These are phyloP conservation scores for Champsocephalus esox DNA, from an alignment of 2,797 vertebrate genomes.

Conservation along the genomic window DNA sequence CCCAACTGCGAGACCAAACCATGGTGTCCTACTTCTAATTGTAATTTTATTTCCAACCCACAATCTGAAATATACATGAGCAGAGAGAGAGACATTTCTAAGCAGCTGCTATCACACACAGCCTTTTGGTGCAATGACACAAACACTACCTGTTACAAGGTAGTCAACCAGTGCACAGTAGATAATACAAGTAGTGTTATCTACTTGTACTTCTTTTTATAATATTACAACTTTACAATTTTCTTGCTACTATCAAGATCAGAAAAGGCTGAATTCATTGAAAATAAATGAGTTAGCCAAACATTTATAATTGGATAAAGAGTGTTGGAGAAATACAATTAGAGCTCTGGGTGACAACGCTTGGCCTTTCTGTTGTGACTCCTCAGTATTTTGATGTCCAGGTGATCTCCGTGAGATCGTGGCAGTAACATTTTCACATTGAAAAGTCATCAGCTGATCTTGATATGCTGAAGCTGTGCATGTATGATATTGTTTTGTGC, in stretches of 20 bases:
- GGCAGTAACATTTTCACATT: conserved; percentile 93
- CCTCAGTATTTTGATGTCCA: conserved; percentile 76
- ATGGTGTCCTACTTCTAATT: conserved; percentile 61
- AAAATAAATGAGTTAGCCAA: conserved; percentile 26
- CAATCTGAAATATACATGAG: conserved; percentile 70
- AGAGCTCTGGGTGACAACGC: conserved; percentile 71
- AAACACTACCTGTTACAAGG: conserved; percentile 75
- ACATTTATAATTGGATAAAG: conserved; percentile 33
- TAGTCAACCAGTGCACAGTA: conserved; percentile 49
- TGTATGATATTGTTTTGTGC: conserved; percentile 88
- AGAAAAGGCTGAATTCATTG: conserved; percentile 37
- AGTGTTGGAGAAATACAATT: conserved; percentile 14
- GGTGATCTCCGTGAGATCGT: conserved; percentile 93
- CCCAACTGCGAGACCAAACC: conserved; percentile 47
- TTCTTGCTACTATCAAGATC: conserved; percentile 44
- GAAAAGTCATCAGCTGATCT: conserved; percentile 92
- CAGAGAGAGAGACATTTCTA: conserved; percentile 50
- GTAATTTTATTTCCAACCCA: conserved; percentile 61
- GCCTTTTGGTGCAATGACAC: conserved; percentile 65
- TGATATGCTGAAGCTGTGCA: conserved; percentile 88
- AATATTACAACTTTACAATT: conserved; percentile 55
- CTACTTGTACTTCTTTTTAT: conserved; percentile 66
- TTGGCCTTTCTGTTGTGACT: conserved; percentile 83
- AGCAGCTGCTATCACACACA: conserved; percentile 66
- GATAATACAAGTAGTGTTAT: conserved; percentile 19